Conservation (phyloP, 92 coral and sea anemone genomes). For the Plumapathes pennacea region DNA sequence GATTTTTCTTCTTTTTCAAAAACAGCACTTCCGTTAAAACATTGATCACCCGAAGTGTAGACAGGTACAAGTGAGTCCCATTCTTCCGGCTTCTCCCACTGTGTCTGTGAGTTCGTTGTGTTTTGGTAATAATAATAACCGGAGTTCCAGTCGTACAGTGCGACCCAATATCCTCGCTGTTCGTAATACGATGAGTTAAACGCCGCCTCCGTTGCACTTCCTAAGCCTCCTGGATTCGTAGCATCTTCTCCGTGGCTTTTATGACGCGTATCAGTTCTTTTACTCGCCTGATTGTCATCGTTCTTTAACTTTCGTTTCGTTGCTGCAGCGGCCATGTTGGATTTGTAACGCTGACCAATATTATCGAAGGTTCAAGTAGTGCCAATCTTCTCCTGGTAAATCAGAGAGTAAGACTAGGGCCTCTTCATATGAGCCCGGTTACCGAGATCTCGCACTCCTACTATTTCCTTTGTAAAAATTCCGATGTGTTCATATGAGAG, state of each 20-base stretch:
- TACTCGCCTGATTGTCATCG: constrained; percentile 4
- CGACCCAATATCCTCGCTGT: constrained; percentile 89
- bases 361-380: too few relatives aligned
- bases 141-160: constrained; percentile 71
- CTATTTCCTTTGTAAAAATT: too few relatives aligned
- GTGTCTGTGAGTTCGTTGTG: constrained; percentile 54
- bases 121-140: constrained; percentile 83
- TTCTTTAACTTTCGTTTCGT: constrained; percentile 39
- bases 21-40: constrained; percentile 2
- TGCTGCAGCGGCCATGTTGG: constrained; percentile 81
- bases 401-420: too few relatives aligned
- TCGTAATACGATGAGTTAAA: constrained; percentile 58
- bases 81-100: constrained; percentile 84
- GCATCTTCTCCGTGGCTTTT: constrained; percentile 23
- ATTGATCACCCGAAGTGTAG: constrained; percentile 42
- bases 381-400: too few relatives aligned
- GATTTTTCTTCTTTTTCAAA: background rate
- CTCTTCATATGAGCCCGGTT: too few relatives aligned
- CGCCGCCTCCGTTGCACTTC: constrained; percentile 3
- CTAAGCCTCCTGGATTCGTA: background rate
- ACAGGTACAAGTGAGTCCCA: constrained; percentile 83
- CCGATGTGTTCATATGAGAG: too few relatives aligned
- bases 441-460: too few relatives aligned
- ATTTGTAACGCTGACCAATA: background rate
- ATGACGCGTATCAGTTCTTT: constrained; percentile 6